Evolutionary conservation across 30 jellyfish, hydroid and myxozoan species (phyloP).

Genomic region (Turritopsis rubra): DNA sequence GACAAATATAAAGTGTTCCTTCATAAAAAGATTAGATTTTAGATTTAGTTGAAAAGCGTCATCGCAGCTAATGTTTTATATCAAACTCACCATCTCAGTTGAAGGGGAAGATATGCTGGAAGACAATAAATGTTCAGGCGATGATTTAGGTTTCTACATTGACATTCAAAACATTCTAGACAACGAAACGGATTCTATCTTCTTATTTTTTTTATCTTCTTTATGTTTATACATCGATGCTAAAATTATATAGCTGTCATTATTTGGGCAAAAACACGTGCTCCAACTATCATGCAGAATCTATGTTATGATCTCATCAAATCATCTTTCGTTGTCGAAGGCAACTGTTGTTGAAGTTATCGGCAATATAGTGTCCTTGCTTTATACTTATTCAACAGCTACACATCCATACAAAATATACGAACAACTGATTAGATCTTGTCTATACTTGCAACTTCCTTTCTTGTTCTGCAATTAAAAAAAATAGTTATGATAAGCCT

Average conservation of each 20-base stretch:
- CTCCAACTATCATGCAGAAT: too few relatives aligned
- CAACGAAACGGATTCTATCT: neutral
- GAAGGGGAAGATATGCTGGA: neutral
- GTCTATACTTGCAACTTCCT: neutral
- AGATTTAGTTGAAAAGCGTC: neutral
- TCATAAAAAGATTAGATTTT: neutral
- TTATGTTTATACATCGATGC: neutral
- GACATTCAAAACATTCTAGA: neutral
- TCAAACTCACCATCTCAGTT: too few relatives aligned
- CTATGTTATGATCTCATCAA: too few relatives aligned
- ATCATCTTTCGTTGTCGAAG: too few relatives aligned
- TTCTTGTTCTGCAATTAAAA: neutral
- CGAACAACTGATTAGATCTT: neutral
- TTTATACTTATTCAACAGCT: too few relatives aligned
- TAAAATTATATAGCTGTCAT: too few relatives aligned
- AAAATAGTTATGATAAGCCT: too few relatives aligned
- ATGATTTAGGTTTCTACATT: neutral
- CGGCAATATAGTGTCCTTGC: too few relatives aligned
- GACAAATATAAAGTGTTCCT: neutral
- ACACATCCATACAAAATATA: too few relatives aligned
- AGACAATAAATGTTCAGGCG: neutral
- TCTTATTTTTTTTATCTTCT: too few relatives aligned
- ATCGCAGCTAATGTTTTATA: neutral
- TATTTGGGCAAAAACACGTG: neutral
- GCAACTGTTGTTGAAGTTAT: too few relatives aligned